phyloP scores from a whole-genome alignment of 2,888 invertebrate species.

The Furcula furcula region DNA sequence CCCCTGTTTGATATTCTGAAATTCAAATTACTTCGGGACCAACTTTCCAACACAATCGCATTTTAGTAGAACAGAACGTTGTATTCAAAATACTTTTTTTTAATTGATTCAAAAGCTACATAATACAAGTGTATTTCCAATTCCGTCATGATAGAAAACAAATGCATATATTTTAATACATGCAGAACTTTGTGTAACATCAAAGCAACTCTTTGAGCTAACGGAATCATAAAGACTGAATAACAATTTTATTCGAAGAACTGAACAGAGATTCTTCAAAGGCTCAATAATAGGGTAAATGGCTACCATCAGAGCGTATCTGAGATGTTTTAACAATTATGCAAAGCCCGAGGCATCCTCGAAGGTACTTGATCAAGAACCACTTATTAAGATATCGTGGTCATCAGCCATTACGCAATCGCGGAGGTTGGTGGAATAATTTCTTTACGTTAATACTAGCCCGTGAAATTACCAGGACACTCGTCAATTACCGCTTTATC shows the following conservation, averaged over 20 bases:
- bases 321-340: slow-evolving; percentile 68
- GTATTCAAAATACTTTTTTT: slow-evolving; percentile 56
- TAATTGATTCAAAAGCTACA: slow-evolving; percentile 38
- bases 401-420: slow-evolving; percentile 67
- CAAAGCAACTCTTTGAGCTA: slow-evolving; percentile 19
- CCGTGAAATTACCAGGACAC: slow-evolving; percentile 51
- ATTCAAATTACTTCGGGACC: slow-evolving; percentile 69
- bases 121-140: slow-evolving; percentile 8
- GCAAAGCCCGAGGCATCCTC: slow-evolving; percentile 54
- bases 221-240: slow-evolving; percentile 18
- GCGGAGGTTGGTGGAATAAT: slow-evolving; percentile 46
- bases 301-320: slow-evolving; percentile 29
- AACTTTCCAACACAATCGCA: slow-evolving; percentile 63
- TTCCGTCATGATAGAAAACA: slow-evolving; percentile 6
- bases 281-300: slow-evolving; percentile 31
- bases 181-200: slow-evolving; percentile 12
- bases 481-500: slow-evolving; percentile 68
- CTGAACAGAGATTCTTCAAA: slow-evolving; percentile 23
- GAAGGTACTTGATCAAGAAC: slow-evolving; percentile 68
- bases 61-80: slow-evolving; percentile 56
- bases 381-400: slow-evolving; percentile 78
- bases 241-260: slow-evolving; percentile 26
- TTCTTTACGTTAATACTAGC: slow-evolving; percentile 54
- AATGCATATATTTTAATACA: slow-evolving; percentile 4
- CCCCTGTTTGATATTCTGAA: slow-evolving; percentile 67